Percentiles rank a stretch among this genome's conserved stretches.
These are phyloP conservation scores for Pao palembangensis DNA, from an alignment of 2,113 vertebrate species.

Conservation along the genomic window DNA sequence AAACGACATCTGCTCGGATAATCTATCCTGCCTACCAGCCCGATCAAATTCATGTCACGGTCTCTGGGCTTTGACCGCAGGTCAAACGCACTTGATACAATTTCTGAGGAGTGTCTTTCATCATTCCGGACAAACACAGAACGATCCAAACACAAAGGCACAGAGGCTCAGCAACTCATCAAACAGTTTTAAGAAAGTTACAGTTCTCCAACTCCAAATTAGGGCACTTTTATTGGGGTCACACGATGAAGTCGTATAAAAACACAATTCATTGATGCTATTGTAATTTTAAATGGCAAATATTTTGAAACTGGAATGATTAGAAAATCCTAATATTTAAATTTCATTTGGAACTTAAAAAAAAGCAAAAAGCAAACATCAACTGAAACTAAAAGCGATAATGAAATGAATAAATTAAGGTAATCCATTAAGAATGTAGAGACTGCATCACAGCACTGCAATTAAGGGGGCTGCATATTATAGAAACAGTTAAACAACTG, in stretches of 20 bases:
- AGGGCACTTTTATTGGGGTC: no score
- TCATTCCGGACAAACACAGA: constrained; percentile 24
- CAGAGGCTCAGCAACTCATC: neutral
- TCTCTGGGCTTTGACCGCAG: constrained; percentile 37
- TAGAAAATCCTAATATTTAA: no score
- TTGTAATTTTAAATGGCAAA: no score
- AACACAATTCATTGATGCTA: no score
- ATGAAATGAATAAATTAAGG: neutral
- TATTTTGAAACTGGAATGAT: no score
- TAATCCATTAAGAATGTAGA: neutral
- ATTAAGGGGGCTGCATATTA: neutral
- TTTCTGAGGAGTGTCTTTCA: constrained; percentile 30
- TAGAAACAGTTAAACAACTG: constrained; percentile 11
- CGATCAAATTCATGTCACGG: constrained; percentile 61
- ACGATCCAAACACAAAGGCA: constrained; percentile 12
- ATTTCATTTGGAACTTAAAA: no score
- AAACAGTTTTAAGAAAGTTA: neutral
- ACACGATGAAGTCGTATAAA: no score
- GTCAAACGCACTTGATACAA: constrained; percentile 44
- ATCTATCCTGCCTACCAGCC: constrained; percentile 62
- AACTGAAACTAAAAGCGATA: no score
- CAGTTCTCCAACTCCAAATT: no score
- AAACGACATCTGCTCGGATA: constrained; percentile 69
- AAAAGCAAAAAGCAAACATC: neutral
- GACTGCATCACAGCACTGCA: neutral